Conservation (phyloP, 2,113 vertebrate genomes). For the Tyto alba region DNA sequence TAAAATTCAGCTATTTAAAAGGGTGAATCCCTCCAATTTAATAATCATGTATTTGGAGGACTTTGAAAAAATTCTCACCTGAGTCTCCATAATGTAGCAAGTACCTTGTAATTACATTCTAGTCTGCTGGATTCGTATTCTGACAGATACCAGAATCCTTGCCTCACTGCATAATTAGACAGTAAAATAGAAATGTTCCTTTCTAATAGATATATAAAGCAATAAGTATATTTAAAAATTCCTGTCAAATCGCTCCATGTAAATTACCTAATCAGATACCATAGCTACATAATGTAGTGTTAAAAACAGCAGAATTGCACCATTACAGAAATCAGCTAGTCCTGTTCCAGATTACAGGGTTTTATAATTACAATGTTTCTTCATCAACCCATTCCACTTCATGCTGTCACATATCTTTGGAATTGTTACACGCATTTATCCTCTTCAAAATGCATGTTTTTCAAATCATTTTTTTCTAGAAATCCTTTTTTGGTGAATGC, state of each 20-base stretch:
- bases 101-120: conserved; percentile 12
- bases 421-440: neutral
- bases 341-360: conserved; percentile 24
- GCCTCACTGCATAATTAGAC: conserved; percentile 8
- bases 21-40: neutral
- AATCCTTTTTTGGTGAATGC: neutral
- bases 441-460: neutral
- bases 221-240: conserved; percentile 34
- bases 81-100: neutral
- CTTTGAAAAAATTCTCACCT: neutral
- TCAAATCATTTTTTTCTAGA: neutral
- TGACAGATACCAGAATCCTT: neutral
- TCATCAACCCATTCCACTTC: conserved; percentile 14
- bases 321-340: conserved; percentile 18
- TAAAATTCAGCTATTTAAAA: neutral
- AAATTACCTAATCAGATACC: conserved; percentile 49
- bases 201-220: conserved; percentile 33
- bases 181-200: conserved; percentile 29
- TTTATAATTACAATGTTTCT: conserved; percentile 27
- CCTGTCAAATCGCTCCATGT: conserved; percentile 32
- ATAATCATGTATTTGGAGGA: neutral
- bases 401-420: neutral
- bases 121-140: neutral
- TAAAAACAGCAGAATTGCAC: conserved; percentile 38
- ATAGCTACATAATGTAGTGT: conserved; percentile 33